Percentiles rank a stretch among this genome's conserved stretches.
Conservation (phyloP, 2,113 vertebrate species). For the Rousettus leschenaultii region DNA sequence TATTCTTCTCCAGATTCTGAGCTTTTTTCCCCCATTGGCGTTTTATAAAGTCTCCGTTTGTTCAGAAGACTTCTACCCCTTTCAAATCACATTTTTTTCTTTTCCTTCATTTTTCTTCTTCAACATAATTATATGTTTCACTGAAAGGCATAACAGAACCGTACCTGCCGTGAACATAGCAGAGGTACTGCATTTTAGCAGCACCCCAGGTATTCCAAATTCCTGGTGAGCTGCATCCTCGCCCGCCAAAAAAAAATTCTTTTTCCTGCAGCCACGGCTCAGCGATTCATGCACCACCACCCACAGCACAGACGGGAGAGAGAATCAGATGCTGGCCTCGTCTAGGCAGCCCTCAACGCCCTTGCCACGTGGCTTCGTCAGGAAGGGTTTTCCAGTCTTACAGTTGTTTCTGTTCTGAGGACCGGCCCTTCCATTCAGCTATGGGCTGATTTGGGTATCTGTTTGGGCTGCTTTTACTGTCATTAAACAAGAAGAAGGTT, state of each 20-base stretch:
- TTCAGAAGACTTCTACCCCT: background rate
- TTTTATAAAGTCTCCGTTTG: background rate
- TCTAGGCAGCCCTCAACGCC: background rate
- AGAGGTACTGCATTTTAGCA: no score
- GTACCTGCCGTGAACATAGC: rapidly evolving
- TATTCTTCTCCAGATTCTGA: background rate
- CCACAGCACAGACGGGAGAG: background rate
- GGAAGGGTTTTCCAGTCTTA: background rate
- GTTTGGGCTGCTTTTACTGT: background rate
- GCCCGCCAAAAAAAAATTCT: background rate
- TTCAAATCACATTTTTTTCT: background rate
- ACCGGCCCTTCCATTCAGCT: background rate
- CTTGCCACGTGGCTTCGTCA: background rate
- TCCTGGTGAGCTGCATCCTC: background rate
- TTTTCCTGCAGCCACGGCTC: background rate
- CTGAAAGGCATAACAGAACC: background rate
- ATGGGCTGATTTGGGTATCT: background rate
- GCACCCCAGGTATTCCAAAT: background rate
- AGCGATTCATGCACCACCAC: background rate
- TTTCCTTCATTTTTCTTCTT: background rate
- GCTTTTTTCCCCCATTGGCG: background rate
- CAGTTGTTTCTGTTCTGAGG: background rate
- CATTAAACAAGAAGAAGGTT: background rate
- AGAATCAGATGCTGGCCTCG: background rate
- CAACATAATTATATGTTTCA: background rate